Evolutionary conservation across 30 jellyfish, hydroid and myxozoan species (phyloP), one percentile per base, ranked within the genome.

Genomic region (Hydra vulgaris): DNA sequence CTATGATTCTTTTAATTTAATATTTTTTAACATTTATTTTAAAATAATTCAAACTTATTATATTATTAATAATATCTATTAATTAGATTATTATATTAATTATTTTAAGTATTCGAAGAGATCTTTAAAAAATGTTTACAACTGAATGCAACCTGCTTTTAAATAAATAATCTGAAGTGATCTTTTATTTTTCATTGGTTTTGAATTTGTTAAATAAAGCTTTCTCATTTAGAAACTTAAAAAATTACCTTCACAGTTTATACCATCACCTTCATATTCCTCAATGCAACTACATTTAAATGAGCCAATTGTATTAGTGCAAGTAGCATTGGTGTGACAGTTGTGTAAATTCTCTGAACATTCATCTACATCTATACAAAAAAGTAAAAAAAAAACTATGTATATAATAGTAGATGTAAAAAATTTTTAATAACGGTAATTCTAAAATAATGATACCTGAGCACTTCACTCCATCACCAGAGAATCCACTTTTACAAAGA

Each of bases 321-420:
- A 90, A 21, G 90, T 76, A 1, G 97, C 94, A 27, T 90, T 79
- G 17, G 40, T 82, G 26, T 91, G 98, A 55, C 98, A 91, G 71
- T 83, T 61, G 22, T 83, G 79, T 16, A 25, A 24, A 22, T 74
- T 71, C 25, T 86, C 81, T 12, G 68, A 67, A 76, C 98, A 91
- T 80, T 91, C 98, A 72, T 91, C 83, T n/a, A 86, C 26, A 73
- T 91, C 98, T 91, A 83, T 18, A 27, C 52, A 76, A 66, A 61
- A 70, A 40, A 7, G 78, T 21, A 8, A 15, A 4, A 0, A 74
- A 16, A 69, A 23, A 1, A 23, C 27, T 1, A 73, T 53, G 20
- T 17, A 73, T 1, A 21, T 15, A 7, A 21, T 20, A 7, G 20
- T 73, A 53, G 3, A 40, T 12, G 5, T 40, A 12, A 40, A 40